Percentiles rank a stretch among this genome's conserved stretches.
Evolutionary conservation across 2,888 invertebrate species (phyloP).

Genomic region (Pandemis corylana): DNA sequence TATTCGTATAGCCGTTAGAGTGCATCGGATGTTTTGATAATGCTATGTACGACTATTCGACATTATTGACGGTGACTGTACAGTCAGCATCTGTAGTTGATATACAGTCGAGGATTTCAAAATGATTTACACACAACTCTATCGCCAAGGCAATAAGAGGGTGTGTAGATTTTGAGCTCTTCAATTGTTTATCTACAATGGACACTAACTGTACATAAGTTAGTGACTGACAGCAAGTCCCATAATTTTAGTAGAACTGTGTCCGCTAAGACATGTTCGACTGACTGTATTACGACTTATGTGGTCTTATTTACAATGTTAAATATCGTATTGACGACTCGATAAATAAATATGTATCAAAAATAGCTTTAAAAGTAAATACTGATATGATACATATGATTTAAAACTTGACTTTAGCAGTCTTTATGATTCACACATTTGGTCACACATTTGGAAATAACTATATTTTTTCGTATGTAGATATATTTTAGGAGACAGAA

Average conservation of each 20-base stretch:
- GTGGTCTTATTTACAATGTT: constrained; percentile 5
- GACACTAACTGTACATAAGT: not conserved
- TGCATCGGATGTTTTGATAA: too few species aligned
- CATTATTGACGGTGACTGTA: too few species aligned
- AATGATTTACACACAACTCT: too few species aligned
- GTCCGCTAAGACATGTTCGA: not conserved
- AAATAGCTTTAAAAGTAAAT: not conserved
- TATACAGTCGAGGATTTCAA: too few species aligned
- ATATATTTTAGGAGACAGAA: constrained; percentile 6
- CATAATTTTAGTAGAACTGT: not conserved
- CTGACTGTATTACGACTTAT: not conserved
- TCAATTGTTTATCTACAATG: too few species aligned
- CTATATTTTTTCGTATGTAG: not conserved
- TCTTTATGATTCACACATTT: constrained; percentile 9
- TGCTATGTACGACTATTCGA: too few species aligned
- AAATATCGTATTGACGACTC: constrained; percentile 17
- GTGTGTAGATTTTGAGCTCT: too few species aligned
- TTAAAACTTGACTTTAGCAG: constrained; percentile 7
- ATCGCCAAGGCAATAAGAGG: too few species aligned
- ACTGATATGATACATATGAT: not conserved
- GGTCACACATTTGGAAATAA: not conserved
- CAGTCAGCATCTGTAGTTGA: too few species aligned
- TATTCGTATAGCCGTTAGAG: too few species aligned
- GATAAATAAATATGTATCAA: not conserved
- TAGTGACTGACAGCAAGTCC: not conserved